Percentiles rank a stretch among this genome's conserved stretches.
phyloP scores from a whole-genome alignment of 2,797 vertebrate species.

The Todus mexicanus region DNA sequence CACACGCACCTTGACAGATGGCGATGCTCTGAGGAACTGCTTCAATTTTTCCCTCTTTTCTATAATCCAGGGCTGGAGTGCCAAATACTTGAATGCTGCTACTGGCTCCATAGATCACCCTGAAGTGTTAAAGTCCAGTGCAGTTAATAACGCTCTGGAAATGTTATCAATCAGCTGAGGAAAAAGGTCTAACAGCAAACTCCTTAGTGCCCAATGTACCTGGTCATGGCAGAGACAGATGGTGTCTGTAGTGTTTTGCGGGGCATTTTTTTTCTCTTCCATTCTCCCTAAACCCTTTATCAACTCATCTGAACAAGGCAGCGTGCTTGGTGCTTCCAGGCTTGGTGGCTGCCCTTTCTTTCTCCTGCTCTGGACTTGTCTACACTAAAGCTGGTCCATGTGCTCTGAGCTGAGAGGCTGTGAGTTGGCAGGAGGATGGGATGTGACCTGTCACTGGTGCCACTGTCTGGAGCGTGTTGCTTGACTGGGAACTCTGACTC shows the following conservation, averaged over 20 bases:
- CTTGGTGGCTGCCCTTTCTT: background rate
- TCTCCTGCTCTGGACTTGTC: too few relatives aligned
- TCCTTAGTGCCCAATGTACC: constrained; percentile 24
- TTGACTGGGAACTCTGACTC: background rate
- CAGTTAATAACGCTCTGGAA: constrained; percentile 72
- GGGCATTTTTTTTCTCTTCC: background rate
- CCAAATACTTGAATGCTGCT: constrained; percentile 68
- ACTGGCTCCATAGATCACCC: constrained; percentile 71
- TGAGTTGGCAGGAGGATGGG: background rate
- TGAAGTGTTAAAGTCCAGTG: constrained; percentile 62
- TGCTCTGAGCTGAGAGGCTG: background rate
- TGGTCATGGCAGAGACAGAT: constrained; percentile 59
- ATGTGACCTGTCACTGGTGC: rapidly evolving
- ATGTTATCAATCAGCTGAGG: constrained; percentile 64
- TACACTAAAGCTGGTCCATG: background rate
- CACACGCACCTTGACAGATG: constrained; percentile 50
- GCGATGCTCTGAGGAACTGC: constrained; percentile 57
- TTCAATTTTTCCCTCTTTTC: constrained; percentile 60
- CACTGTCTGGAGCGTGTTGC: background rate
- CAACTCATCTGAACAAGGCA: background rate
- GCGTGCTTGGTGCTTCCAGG: background rate
- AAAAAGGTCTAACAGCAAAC: background rate
- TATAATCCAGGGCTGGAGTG: constrained; percentile 52
- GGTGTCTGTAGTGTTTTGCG: background rate
- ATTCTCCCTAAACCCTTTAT: background rate